phyloP scores from a whole-genome alignment of 2,888 invertebrate species.

The Augiades crinisus region DNA sequence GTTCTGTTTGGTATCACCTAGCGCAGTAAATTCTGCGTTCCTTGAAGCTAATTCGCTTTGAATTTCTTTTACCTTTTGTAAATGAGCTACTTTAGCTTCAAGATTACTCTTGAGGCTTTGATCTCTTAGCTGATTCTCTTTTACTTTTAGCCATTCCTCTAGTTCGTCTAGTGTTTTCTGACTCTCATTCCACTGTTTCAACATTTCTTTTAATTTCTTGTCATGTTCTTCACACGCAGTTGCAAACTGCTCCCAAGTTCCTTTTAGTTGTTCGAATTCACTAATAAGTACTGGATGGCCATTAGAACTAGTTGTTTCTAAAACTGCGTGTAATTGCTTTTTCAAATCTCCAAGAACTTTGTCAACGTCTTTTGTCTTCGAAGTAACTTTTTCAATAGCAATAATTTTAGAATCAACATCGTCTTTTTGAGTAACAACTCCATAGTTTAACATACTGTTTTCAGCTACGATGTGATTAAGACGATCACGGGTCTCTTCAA shows the following conservation, averaged over 20 bases:
- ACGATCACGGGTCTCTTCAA: conserved; percentile 92
- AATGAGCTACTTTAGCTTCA: conserved; percentile 89
- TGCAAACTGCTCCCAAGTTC: conserved; percentile 89
- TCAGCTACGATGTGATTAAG: conserved; percentile 90
- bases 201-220: conserved; percentile 87
- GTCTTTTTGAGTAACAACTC: conserved; percentile 89
- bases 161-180: conserved; percentile 89
- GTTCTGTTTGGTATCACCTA: conserved; percentile 85
- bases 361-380: conserved; percentile 88
- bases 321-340: conserved; percentile 85
- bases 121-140: conserved; percentile 92
- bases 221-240: conserved; percentile 86
- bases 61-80: conserved; percentile 87
- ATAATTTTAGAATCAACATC: conserved; percentile 88
- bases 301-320: conserved; percentile 88
- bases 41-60: conserved; percentile 87
- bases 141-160: conserved; percentile 92
- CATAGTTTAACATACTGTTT: conserved; percentile 88
- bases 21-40: conserved; percentile 84
- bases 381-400: conserved; percentile 88
- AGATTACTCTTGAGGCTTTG: conserved; percentile 93
- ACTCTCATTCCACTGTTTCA: conserved; percentile 91
- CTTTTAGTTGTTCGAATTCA: conserved; percentile 87
- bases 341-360: conserved; percentile 86
- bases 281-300: conserved; percentile 88